A percentile compares a stretch with the other conserved stretches of the same genome.
Evolutionary conservation across 37 sponge, comb jelly and placozoan genomes (phyloP).

Genomic region (Theonella swinhoei): DNA sequence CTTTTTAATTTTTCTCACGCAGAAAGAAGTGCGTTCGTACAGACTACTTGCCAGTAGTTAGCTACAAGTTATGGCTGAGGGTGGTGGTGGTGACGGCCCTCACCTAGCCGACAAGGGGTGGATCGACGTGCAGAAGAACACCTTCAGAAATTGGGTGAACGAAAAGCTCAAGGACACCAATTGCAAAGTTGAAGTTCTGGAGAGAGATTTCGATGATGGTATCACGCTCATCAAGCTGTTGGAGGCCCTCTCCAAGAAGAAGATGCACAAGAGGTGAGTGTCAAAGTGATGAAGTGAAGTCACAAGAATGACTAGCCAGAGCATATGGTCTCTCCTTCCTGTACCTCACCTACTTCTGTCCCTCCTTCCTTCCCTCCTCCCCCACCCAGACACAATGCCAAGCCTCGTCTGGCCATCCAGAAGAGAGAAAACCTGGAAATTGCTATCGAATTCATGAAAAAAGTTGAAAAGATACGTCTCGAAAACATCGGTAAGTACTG

Average conservation of each 20-base stretch:
- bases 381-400: constrained; percentile 52
- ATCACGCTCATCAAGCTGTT: constrained; percentile 75
- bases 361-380: background rate
- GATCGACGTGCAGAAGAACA: constrained; percentile 84
- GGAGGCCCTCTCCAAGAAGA: constrained; percentile 74
- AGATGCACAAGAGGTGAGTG: constrained; percentile 55
- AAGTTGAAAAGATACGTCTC: constrained; percentile 80
- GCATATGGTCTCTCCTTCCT: background rate
- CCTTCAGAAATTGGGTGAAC: constrained; percentile 89
- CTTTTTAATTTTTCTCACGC: too few relatives aligned
- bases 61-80: background rate
- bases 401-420: constrained; percentile 71
- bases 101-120: constrained; percentile 64
- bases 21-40: too few relatives aligned
- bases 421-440: constrained; percentile 80
- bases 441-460: constrained; percentile 79
- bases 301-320: background rate
- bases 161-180: constrained; percentile 71
- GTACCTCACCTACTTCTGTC: background rate
- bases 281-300: background rate
- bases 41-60: too few relatives aligned
- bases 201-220: constrained; percentile 80
- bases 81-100: background rate
- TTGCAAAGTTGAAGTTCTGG: constrained; percentile 64
- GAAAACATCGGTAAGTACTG: constrained; percentile 88